Base-by-base conservation (phyloP, 2,888 invertebrate species). In the Siphlonurus alternatus region DNA sequence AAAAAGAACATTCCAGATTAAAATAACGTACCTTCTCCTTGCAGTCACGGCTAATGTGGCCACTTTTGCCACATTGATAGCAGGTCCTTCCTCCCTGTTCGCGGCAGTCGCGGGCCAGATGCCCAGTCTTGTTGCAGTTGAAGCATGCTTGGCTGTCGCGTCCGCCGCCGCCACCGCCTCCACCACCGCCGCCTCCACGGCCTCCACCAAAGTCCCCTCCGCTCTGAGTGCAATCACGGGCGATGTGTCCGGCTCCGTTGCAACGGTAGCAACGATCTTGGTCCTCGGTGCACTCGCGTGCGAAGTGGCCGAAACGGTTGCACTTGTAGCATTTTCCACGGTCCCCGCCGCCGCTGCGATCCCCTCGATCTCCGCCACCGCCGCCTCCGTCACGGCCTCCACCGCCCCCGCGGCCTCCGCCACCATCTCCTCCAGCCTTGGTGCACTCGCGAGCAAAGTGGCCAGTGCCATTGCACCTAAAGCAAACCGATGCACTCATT, bases 401-500 rank as follows among this genome's bases (percentile, higher is more conserved):
- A 22, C 22, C 56, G 7, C n/a, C 22, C 7, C 56, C 19, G 62
- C 74, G 56, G n/a, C 20, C 56, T n/a, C 56, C 56, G 53, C 53
- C 53, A n/a, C 53, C 53, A n/a, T 51, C 53, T n/a, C 56, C 56
- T n/a, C 56, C 56, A 22, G n/a, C 56, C 76, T 85, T 84, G 72
- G 88, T 87, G 78, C 96, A 95, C 78, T 95, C 95, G 71, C 94
- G 85, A 74, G 94, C 93, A 77, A 93, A 90, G 78, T 95, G 95
- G 71, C 95, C 95, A 74, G 88, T 86, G 76, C 90, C 86, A 80
- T 89, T 91, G 78, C 93, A 93, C 80, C 91, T 92, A 81, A 92
- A 93, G 80, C 93, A 93, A 74, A 87, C 86, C 77, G 85, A 86
- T n/a, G 56, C 56, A 22, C 56, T 56, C 56, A 56, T 56, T 20